These are phyloP conservation scores for Hirudinaria manillensis DNA, from an alignment of 2,888 invertebrate species.

Conservation along the genomic window DNA sequence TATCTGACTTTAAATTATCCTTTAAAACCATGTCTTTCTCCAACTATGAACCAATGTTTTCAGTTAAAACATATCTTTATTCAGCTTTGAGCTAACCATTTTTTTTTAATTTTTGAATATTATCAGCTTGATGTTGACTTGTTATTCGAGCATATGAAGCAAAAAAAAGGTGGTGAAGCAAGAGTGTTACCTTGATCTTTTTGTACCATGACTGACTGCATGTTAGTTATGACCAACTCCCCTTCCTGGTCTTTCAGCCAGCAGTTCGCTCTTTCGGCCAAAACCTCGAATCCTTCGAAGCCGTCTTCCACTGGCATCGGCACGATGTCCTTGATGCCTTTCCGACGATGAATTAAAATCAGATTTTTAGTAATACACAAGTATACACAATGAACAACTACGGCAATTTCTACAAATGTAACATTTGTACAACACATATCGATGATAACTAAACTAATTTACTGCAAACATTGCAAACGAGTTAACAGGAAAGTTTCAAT, in stretches of 20 bases:
- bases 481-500: too few species aligned
- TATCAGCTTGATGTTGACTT: too few species aligned
- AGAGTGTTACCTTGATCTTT: slow-evolving; percentile 35
- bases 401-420: neutral
- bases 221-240: slow-evolving; percentile 35
- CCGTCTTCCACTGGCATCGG: slow-evolving; percentile 37
- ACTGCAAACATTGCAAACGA: too few species aligned
- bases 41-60: too few species aligned
- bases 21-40: too few species aligned
- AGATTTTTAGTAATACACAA: neutral
- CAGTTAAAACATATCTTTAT: too few species aligned
- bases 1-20: too few species aligned
- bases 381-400: neutral
- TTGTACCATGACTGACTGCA: slow-evolving; percentile 39
- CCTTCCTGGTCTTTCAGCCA: slow-evolving; percentile 39
- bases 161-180: too few species aligned
- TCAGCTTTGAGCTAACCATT: too few species aligned
- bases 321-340: slow-evolving; percentile 38
- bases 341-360: neutral
- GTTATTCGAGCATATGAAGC: too few species aligned
- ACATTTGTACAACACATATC: neutral
- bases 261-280: slow-evolving; percentile 36
- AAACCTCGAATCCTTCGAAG: slow-evolving; percentile 36
- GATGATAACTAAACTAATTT: too few species aligned
- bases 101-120: too few species aligned